Conservation (phyloP, 2,888 invertebrate genomes). For the Sisyra nigra region DNA sequence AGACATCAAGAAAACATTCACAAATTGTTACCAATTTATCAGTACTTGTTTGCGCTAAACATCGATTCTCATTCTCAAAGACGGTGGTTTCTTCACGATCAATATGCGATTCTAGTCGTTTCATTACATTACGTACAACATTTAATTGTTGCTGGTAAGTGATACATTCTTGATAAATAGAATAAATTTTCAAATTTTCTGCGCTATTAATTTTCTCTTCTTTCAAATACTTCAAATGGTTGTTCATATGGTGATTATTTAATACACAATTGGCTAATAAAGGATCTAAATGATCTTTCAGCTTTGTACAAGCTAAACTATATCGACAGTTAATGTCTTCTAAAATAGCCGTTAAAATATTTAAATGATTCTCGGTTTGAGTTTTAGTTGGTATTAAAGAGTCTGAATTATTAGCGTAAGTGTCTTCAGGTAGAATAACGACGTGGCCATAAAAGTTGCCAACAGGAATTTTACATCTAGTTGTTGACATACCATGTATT, state of each 20-base stretch:
- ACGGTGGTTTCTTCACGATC: constrained; percentile 13
- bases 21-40: constrained; percentile 72
- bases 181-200: constrained; percentile 32
- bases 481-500: constrained; percentile 80
- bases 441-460: constrained; percentile 91
- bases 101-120: constrained; percentile 47
- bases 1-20: constrained; percentile 66
- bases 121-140: constrained; percentile 59
- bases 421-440: constrained; percentile 39
- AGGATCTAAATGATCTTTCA: constrained; percentile 64
- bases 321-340: constrained; percentile 69
- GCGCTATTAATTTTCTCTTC: constrained; percentile 17
- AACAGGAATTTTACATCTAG: constrained; percentile 76
- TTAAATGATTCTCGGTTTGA: constrained; percentile 39
- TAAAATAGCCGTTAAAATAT: constrained; percentile 48
- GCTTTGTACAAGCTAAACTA: constrained; percentile 70
- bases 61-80: constrained; percentile 8
- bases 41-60: constrained; percentile 44
- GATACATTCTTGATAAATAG: constrained; percentile 55
- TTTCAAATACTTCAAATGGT: constrained; percentile 43
- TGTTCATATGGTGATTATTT: constrained; percentile 68
- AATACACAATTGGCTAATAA: constrained; percentile 64
- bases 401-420: constrained; percentile 15
- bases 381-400: constrained; percentile 18
- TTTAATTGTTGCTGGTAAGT: constrained; percentile 81